Conservation (phyloP, 92 coral and sea anemone species). For the Heteractis magnifica region DNA sequence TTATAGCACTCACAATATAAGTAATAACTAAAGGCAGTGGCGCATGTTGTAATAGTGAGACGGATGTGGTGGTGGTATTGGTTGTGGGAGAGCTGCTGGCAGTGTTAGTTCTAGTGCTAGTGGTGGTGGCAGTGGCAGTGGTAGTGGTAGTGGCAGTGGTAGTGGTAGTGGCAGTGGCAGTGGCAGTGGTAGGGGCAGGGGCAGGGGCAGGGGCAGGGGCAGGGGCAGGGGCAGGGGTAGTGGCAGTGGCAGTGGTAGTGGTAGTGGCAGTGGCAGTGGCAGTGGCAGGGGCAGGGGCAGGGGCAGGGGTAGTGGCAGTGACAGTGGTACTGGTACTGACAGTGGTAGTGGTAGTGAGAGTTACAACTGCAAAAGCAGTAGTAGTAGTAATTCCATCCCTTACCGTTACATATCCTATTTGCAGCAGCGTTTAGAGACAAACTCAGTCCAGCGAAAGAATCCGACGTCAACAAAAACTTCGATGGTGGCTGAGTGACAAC, state of each 20-base stretch:
- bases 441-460: slow-evolving; percentile 43
- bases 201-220: neutral
- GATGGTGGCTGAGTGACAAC: slow-evolving; percentile 70
- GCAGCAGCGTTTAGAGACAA: slow-evolving; percentile 43
- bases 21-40: too few species aligned
- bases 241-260: neutral
- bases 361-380: neutral
- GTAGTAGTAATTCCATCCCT: neutral
- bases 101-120: too few species aligned
- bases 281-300: neutral
- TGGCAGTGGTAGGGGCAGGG: neutral
- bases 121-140: too few species aligned
- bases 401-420: slow-evolving; percentile 72
- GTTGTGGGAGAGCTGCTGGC: too few species aligned
- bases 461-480: slow-evolving; percentile 53
- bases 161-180: too few species aligned
- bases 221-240: neutral
- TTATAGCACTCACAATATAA: too few species aligned
- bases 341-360: neutral
- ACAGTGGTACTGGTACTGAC: neutral
- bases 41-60: too few species aligned
- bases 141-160: too few species aligned
- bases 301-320: neutral
- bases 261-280: neutral
- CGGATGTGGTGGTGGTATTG: too few species aligned